phyloP scores from a whole-genome alignment of 2,888 invertebrate genomes.

The Euphydryas editha region DNA sequence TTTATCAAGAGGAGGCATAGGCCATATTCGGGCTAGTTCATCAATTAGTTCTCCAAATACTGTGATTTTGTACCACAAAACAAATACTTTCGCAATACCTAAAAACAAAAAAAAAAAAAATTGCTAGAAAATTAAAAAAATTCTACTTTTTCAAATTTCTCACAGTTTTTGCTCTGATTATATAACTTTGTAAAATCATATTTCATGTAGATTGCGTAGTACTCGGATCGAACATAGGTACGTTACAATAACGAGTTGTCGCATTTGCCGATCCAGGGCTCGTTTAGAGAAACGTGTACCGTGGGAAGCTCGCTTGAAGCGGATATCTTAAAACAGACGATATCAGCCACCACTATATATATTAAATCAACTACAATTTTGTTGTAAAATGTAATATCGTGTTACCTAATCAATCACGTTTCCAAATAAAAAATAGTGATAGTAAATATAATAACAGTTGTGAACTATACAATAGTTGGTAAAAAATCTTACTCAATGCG shows the following conservation, averaged over 20 bases:
- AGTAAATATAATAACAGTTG: slow-evolving; percentile 29
- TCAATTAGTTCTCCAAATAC: slow-evolving; percentile 64
- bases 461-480: slow-evolving; percentile 16
- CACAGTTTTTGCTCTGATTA: background rate
- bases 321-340: slow-evolving; percentile 4
- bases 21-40: slow-evolving; percentile 73
- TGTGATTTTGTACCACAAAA: slow-evolving; percentile 72
- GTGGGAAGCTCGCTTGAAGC: background rate
- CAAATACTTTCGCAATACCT: slow-evolving; percentile 65
- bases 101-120: slow-evolving; percentile 6
- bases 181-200: background rate
- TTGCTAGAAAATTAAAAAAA: background rate
- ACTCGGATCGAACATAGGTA: background rate
- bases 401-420: slow-evolving; percentile 21
- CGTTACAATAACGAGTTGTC: slow-evolving; percentile 1
- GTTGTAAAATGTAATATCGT: slow-evolving; percentile 9
- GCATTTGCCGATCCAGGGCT: slow-evolving; percentile 3
- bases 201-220: background rate
- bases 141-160: background rate
- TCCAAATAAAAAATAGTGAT: slow-evolving; percentile 12
- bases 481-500: slow-evolving; percentile 64
- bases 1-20: slow-evolving; percentile 63
- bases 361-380: background rate
- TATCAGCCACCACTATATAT: slow-evolving; percentile 1
- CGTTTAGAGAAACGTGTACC: slow-evolving; percentile 9